Percentiles rank a stretch among this genome's conserved stretches.
phyloP scores from a whole-genome alignment of 1,140 invertebrate species.

The Riptortus pedestris region DNA sequence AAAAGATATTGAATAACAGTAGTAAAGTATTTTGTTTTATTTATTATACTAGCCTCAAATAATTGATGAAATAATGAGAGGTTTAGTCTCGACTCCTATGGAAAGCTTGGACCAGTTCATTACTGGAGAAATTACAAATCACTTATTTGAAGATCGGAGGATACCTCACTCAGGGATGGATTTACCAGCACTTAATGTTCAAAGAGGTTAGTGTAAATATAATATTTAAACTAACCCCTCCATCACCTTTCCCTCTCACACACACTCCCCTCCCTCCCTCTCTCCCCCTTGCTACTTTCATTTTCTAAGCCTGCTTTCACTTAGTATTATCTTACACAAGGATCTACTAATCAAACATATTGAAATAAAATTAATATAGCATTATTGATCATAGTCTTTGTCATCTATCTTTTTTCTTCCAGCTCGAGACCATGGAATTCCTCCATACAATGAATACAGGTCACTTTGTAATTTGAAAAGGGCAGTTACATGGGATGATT shows the following conservation, averaged over 20 bases:
- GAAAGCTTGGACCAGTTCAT: slow-evolving; percentile 90
- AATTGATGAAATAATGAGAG: slow-evolving; percentile 77
- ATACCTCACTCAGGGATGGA: slow-evolving; percentile 56
- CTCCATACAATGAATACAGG: slow-evolving; percentile 70
- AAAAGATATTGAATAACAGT: no score
- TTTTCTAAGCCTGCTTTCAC: no score
- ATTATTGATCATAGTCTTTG: background rate
- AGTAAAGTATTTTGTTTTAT: no score
- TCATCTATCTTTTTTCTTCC: background rate
- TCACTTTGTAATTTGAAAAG: slow-evolving; percentile 63
- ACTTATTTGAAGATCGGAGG: slow-evolving; percentile 66
- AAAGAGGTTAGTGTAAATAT: slow-evolving; percentile 47
- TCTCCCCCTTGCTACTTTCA: no score
- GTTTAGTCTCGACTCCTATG: slow-evolving; percentile 79
- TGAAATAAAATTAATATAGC: no score
- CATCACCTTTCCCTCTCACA: background rate
- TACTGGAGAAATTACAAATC: slow-evolving; percentile 76
- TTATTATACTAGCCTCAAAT: slow-evolving; percentile 50
- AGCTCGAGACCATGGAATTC: slow-evolving; percentile 73
- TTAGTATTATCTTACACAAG: no score
- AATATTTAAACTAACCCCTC: background rate
- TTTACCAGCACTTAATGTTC: slow-evolving; percentile 79
- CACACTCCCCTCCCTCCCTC: no score
- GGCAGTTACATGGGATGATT: slow-evolving; percentile 62
- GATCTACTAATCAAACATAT: no score